Base-by-base conservation (phyloP, 2,888 invertebrate genomes). In the Pseudeuparius sepicola region DNA sequence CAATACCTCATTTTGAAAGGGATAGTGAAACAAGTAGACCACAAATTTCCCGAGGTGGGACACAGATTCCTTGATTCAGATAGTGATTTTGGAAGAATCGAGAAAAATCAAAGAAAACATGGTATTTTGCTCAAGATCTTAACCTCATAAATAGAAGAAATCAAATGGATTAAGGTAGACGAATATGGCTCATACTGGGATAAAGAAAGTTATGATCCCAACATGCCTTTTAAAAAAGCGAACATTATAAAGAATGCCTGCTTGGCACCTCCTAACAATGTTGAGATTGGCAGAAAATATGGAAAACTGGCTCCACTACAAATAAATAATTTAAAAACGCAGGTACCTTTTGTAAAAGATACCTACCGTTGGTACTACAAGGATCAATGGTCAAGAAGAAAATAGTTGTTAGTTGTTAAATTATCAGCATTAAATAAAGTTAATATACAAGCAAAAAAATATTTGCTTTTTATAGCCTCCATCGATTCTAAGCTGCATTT, bases 1-100 rank as follows among this genome's bases (percentile, higher is more conserved):
- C 24, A 24, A 7, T 24, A 24, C 7, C 12, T 39, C 13, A 24
- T 36, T 23, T 12, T 33, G 1, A 33, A 33, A 13, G 18, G 24
- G 10, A 9, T 28, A 12, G 27, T 36, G 10, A 16, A 23, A 13
- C 10, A 18, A 7, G 25, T 39, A 26, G 39, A 36, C 12, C 36
- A 39, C 13, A 39, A 31, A 13, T 39, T 36, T 36, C 36, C 39
- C 4, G 36, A 39, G 14, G 36, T 39, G 9, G 39, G 39, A 2
- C 39, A 39, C 24, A 14, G 17, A 24, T 55, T 52, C 42, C 39
- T 56, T 23, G 55, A 56, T 41, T 53, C 50, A 13, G 54, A 56
- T 36, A 17, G 53, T 24, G 24, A 24, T 24, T 24, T 24, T 24
- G 7, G 12, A 24, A 24, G 7, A 24, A 24, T 24, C 24, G 7